These are phyloP conservation scores for Plumapathes pennacea DNA, from an alignment of 92 coral and sea anemone genomes.

Conservation along the genomic window DNA sequence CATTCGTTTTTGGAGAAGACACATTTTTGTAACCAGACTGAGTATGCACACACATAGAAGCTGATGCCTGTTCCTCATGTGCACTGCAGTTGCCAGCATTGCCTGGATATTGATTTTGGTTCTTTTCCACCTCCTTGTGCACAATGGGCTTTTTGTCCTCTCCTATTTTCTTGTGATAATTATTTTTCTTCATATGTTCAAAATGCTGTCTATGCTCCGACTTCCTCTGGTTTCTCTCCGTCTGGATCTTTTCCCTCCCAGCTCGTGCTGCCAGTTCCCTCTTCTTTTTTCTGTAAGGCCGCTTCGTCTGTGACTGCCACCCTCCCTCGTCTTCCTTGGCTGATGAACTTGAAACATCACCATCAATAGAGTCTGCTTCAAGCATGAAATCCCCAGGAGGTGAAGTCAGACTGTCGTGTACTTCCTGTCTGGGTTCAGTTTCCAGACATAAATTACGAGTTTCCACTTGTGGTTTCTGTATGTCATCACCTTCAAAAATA, in stretches of 20 bases:
- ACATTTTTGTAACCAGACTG: too few species aligned
- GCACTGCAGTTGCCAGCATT: too few species aligned
- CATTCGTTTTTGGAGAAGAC: too few species aligned
- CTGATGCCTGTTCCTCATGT: too few species aligned
- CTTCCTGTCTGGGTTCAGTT: too few species aligned
- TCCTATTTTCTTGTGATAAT: constrained; percentile 11
- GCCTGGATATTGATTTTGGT: constrained; percentile 19
- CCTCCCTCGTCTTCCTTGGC: constrained; percentile 70
- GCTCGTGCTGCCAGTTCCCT: constrained; percentile 39
- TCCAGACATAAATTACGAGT: too few species aligned
- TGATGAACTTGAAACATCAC: constrained; percentile 62
- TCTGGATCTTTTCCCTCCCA: constrained; percentile 14
- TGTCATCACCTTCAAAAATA: too few species aligned
- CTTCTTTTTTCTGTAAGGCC: constrained; percentile 69
- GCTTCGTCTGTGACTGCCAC: constrained; percentile 78
- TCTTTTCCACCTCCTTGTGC: not conserved
- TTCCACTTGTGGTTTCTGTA: too few species aligned
- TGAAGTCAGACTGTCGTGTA: too few species aligned
- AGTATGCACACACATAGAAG: too few species aligned
- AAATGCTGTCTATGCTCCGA: constrained; percentile 24
- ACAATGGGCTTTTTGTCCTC: constrained; percentile 21
- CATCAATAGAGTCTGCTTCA: constrained; percentile 51
- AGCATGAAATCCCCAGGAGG: too few species aligned
- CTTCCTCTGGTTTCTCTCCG: constrained; percentile 38
- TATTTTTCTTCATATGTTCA: constrained; percentile 18